Evolutionary conservation across 2,113 vertebrate species (phyloP).

Genomic region (Melanotaenia duboulayi): DNA sequence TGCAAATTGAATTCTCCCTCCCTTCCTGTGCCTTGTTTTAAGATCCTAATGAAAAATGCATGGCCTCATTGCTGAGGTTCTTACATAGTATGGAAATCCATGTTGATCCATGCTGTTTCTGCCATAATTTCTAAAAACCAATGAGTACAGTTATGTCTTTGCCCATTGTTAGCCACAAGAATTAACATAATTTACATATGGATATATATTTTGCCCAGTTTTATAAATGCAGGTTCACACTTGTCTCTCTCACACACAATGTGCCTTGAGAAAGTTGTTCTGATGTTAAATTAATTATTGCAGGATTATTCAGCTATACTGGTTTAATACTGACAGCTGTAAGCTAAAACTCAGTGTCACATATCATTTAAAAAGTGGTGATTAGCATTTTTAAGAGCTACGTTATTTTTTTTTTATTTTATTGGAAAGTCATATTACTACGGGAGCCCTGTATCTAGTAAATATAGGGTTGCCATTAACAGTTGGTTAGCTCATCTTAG

Average conservation of each 20-base stretch:
- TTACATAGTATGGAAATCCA: constrained; percentile 60
- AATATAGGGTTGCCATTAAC: neutral
- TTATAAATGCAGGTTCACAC: constrained; percentile 53
- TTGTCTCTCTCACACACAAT: constrained; percentile 57
- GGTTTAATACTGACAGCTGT: constrained; percentile 22
- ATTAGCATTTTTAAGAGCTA: constrained; percentile 3
- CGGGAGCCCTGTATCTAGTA: constrained; percentile 10
- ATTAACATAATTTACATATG: constrained; percentile 32
- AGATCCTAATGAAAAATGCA: constrained; percentile 81
- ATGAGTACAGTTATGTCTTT: constrained; percentile 40
- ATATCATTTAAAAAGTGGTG: constrained; percentile 13
- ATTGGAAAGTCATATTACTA: neutral
- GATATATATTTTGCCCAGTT: constrained; percentile 56
- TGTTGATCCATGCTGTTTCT: constrained; percentile 54
- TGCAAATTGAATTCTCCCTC: constrained; percentile 78
- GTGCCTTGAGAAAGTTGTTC: constrained; percentile 77
- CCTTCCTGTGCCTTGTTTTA: constrained; percentile 84
- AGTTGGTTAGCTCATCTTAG: neutral
- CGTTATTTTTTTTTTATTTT: neutral
- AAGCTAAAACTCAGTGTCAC: constrained; percentile 3
- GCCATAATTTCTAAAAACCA: constrained; percentile 59
- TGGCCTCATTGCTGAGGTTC: constrained; percentile 70
- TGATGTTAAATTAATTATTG: constrained; percentile 49
- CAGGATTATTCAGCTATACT: constrained; percentile 29
- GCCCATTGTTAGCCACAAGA: constrained; percentile 45